Evolutionary conservation across 2,113 vertebrate genomes (phyloP), one percentile per base, ranked within the genome.

Genomic region (Albula goreensis): DNA sequence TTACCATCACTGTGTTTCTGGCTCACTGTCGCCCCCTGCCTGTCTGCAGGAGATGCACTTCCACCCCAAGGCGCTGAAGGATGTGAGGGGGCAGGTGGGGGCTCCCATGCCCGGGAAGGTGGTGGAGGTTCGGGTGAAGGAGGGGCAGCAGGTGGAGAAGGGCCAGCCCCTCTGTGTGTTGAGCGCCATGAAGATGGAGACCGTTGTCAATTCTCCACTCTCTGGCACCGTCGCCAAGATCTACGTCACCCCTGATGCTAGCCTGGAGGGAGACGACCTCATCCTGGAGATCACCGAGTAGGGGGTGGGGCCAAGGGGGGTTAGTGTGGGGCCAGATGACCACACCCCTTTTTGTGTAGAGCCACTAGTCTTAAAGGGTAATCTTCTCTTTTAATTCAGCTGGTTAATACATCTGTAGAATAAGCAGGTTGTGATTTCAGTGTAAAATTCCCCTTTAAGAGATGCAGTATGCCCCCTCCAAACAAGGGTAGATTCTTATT

Each of bases 131-230:
- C 97, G 96, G 87, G 97, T 98, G 81, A 91, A 93, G 17, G 91
- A 92, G 31, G 96, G 96, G 8, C 90, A 82, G 52, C 80, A 89
- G 89, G 95, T 98, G 85, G 93, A 95, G 91, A 98, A 98, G 90
- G 97, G 97, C 6, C 95, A 97, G 88, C 96, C 97, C 0, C 95
- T 99, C 13, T 99, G 97, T 49, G 97, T 98, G 85, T 96, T 99
- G 84, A 98, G 96, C 0, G 97, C 97, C 89, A 98, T 99, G 97
- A 99, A 98, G 95, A 98, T 99, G 97, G 97, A 99, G 94, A 99
- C 94, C 0, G 96, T 98, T 92, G 97, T 99, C 88, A 99, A 97
- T 88, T 97, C 97, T 0, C 97, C 97, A 0, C 0, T 97, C 86
- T 89, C 94, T 0, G 97, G 97, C n/a, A 97, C 95, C 0, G 56